Conservation (phyloP, 2,113 vertebrate genomes). For the Caranx melampygus region DNA sequence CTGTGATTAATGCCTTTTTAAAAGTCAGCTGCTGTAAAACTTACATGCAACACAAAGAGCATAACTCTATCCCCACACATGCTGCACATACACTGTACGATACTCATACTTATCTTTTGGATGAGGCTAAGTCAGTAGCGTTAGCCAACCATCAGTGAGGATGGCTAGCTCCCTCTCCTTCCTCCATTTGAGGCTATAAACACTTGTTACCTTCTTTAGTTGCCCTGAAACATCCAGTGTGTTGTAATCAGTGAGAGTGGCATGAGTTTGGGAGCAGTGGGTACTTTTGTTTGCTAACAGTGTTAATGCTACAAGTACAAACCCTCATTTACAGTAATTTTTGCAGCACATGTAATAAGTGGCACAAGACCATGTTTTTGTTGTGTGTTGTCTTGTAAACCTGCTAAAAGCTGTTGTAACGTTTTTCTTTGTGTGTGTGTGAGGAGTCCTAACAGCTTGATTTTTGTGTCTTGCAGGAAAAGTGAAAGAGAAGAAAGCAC, state of each 20-base stretch:
- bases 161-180: too few relatives aligned
- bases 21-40: too few relatives aligned
- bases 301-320: background rate
- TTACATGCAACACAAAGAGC: too few relatives aligned
- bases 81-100: too few relatives aligned
- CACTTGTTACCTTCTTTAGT: too few relatives aligned
- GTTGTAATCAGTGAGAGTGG: background rate
- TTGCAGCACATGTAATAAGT: background rate
- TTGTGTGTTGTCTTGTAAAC: background rate
- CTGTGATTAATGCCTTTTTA: too few relatives aligned
- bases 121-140: background rate
- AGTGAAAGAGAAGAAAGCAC: conserved; percentile 37
- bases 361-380: background rate
- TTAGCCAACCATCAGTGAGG: background rate
- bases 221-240: background rate
- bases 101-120: too few relatives aligned
- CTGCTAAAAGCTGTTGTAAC: background rate
- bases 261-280: too few relatives aligned
- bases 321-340: background rate
- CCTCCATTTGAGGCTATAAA: too few relatives aligned
- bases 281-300: background rate
- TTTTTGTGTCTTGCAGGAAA: conserved; percentile 70
- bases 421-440: background rate
- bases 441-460: conserved; percentile 34
- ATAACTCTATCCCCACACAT: too few relatives aligned